Percentiles rank a stretch among this genome's conserved stretches.
Evolutionary conservation across 2,797 vertebrate species (phyloP).

Genomic region (Leucoraja ocellata): DNA sequence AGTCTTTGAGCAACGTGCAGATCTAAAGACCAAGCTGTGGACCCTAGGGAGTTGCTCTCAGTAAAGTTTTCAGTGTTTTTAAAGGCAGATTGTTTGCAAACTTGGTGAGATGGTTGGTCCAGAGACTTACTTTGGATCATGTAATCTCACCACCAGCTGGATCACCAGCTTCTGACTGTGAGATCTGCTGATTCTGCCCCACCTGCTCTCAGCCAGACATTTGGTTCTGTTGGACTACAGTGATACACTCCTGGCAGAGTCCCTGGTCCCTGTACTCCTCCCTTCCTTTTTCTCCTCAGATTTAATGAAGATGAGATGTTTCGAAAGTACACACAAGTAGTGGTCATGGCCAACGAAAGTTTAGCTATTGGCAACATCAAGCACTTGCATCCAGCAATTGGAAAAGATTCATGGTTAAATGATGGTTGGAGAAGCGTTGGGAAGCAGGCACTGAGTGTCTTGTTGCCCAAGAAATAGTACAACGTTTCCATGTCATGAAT

Average conservation of each 20-base stretch:
- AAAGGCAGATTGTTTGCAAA: too few relatives aligned
- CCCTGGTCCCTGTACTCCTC: too few relatives aligned
- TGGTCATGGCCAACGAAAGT: neutral
- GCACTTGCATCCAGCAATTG: neutral
- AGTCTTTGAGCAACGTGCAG: neutral
- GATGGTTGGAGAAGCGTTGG: neutral
- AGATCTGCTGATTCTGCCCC: too few relatives aligned
- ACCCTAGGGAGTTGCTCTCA: too few relatives aligned
- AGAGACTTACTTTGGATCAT: too few relatives aligned
- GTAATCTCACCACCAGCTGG: too few relatives aligned
- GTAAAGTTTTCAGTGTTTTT: too few relatives aligned
- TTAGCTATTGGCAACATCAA: neutral
- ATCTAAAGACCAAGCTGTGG: neutral
- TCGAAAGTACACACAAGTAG: neutral
- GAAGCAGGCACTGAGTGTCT: neutral
- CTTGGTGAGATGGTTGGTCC: too few relatives aligned
- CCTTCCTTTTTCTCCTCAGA: neutral
- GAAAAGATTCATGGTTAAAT: neutral
- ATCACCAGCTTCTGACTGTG: too few relatives aligned
- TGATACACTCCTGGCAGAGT: too few relatives aligned
- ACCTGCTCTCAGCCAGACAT: too few relatives aligned
- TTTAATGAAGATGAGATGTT: neutral
- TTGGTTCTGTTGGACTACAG: too few relatives aligned
- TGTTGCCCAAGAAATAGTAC: neutral
- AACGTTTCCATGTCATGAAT: neutral